phyloP scores from a whole-genome alignment of 2,797 vertebrate genomes.

The Coilia nasus region DNA sequence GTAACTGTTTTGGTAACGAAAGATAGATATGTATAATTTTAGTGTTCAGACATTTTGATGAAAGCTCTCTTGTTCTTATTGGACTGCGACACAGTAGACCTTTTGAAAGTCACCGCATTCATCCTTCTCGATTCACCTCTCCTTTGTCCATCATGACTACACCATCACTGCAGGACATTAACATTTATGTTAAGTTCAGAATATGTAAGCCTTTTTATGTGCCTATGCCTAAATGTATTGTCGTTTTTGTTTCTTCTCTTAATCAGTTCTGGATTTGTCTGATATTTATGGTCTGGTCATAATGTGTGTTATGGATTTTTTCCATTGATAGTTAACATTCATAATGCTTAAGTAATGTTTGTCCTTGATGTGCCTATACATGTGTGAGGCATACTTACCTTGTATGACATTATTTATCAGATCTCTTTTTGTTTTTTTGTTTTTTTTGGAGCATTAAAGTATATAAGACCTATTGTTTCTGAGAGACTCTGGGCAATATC shows the following conservation, averaged over 20 bases:
- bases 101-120: background rate
- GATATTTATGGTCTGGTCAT: background rate
- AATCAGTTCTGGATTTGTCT: background rate
- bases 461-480: background rate
- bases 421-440: background rate
- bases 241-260: background rate
- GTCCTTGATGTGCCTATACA: constrained; percentile 2
- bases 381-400: background rate
- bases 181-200: background rate
- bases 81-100: background rate
- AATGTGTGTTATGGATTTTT: background rate
- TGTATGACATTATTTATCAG: background rate
- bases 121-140: background rate
- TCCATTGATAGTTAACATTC: constrained; percentile 1
- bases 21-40: background rate
- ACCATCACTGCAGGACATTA: background rate
- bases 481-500: background rate
- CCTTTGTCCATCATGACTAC: background rate
- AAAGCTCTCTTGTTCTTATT: background rate
- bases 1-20: background rate
- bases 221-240: background rate
- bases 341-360: constrained; percentile 8
- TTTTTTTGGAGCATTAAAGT: background rate
- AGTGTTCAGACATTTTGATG: background rate
- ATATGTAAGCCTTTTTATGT: constrained; percentile 3